A percentile compares a stretch with the other conserved stretches of the same genome.
Evolutionary conservation across 2,888 invertebrate genomes (phyloP).

Genomic region (Bimastos eiseni): DNA sequence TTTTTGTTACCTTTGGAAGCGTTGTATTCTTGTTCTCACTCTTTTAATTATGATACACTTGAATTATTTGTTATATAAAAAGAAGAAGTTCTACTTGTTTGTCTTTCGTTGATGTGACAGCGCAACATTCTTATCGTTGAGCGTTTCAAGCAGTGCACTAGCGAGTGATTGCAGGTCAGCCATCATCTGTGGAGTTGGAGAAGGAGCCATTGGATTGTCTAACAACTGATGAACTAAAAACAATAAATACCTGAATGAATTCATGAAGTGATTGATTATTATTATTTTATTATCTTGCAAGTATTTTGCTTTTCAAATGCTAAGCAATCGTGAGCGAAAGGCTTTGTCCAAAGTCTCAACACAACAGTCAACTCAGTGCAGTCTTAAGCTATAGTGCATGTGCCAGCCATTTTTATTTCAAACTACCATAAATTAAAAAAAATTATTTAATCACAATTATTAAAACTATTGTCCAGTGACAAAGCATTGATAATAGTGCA

Average conservation of each 20-base stretch:
- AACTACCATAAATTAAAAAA: too few species aligned
- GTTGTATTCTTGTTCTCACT: background rate
- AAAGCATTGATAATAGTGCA: too few species aligned
- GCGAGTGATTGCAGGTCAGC: slow-evolving; percentile 78
- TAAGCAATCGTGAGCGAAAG: too few species aligned
- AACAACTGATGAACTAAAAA: slow-evolving; percentile 74
- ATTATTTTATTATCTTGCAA: too few species aligned
- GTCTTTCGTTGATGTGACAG: slow-evolving; percentile 83
- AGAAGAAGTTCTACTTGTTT: slow-evolving; percentile 67
- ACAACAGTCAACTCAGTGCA: too few species aligned
- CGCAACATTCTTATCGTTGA: slow-evolving; percentile 83
- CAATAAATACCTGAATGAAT: background rate
- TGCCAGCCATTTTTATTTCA: too few species aligned
- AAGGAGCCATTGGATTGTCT: slow-evolving; percentile 66
- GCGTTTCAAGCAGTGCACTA: slow-evolving; percentile 77
- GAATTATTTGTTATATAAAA: background rate
- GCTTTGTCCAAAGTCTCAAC: too few species aligned
- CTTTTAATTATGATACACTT: background rate
- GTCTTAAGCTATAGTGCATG: too few species aligned
- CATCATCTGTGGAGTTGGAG: slow-evolving; percentile 71
- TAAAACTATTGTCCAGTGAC: too few species aligned
- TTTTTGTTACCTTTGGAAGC: background rate
- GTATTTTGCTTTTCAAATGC: too few species aligned
- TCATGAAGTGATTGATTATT: background rate
- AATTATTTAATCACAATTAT: too few species aligned